Evolutionary conservation across 2,113 vertebrate species (phyloP), one percentile per base, ranked within the genome.

Genomic region (Uria lomvia): DNA sequence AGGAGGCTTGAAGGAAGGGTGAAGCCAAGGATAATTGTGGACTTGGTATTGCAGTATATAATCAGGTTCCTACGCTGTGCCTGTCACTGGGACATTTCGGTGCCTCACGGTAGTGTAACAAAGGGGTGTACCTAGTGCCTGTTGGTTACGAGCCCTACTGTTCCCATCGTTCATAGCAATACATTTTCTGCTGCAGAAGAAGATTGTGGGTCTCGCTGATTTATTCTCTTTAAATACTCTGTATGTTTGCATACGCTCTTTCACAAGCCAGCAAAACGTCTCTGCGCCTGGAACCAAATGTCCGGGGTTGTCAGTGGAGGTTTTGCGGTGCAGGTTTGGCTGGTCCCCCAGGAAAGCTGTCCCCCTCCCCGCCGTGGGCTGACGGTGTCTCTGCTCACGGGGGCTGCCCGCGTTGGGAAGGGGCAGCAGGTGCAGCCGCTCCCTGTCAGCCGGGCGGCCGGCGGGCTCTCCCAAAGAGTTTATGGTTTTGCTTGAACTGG

Each of bases 71-170:
- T 75, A 2, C 29, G 29, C 60, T 43, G 49, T 55, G 55, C 38
- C 3, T 1, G 1, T 16, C 43, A 1, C 24, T 21, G 42, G 76
- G 43, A 13, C 55, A 26, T 15, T 2, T 19, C 0, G 0, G 40
- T 34, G 49, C 42, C 29, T 38, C 42, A 5, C 2, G 1, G n/a
- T 5, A 19, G 4, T 12, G 32, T 47, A 5, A 22, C n/a, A 27
- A 30, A 63, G 17, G 19, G 12, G 15, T 43, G 55, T 2, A 3
- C 26, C 26, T 70, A 17, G 14, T 49, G 34, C 19, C 21, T 78
- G 30, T 20, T 3, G 0, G 49, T 14, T 2, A 2, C 0, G 1
- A 24, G 11, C 6, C 8, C 43, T 63, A 0, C 32, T 6, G 0
- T 34, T 72, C 17, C 42, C 43, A 21, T 24, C 4, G 1, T 4